Evolutionary conservation across 2,797 vertebrate genomes (phyloP), one percentile per base, ranked within the genome.

Genomic region (Pseudotriccus pelzelni): DNA sequence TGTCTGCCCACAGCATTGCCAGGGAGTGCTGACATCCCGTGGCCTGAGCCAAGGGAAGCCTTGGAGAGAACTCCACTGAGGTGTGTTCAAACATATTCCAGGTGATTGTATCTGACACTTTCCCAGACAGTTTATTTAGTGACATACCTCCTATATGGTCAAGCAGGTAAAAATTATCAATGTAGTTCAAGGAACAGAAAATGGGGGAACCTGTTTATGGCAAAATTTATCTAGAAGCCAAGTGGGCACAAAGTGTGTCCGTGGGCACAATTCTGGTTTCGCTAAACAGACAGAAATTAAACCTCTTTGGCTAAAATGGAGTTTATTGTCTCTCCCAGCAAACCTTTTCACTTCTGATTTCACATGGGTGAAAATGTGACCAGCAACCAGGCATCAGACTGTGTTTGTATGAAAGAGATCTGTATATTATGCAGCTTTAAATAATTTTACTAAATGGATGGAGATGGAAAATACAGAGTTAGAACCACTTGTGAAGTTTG

Each of bases 361-460:
- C 81, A 72, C n/a, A 56, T 4, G 32, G 34, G 41, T 27, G 50
- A 82, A 95, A 50, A 84, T 7, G 23, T 47, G n/a, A 56, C 56
- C 37, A n/a, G 24, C 11, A 17, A 50, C 52, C n/a, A 50, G 32
- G 62, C 44, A 27, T 63, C 66, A 27, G 69, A 91, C 59, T 92
- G 58, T 79, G 80, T 88, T 89, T 89, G 84, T 88, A 95, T 84
- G 80, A 85, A 93, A 95, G 67, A 93, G 52, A 87, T 69, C 53
- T 89, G 59, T 30, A 32, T 64, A 52, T 59, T 84, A 92, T 96
- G 44, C 87, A 96, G 90, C 87, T 67, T 94, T 84, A 89, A 95
- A 93, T 82, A 88, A 95, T 83, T 84, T 86, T 91, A 84, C 72
- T 92, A 92, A 88, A 66, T 16, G 53, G 92, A 91, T 90, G 63